Percentiles rank a stretch among this genome's conserved stretches.
Conservation (phyloP, 1,140 invertebrate genomes). For the Hylaeus volcanicus region DNA sequence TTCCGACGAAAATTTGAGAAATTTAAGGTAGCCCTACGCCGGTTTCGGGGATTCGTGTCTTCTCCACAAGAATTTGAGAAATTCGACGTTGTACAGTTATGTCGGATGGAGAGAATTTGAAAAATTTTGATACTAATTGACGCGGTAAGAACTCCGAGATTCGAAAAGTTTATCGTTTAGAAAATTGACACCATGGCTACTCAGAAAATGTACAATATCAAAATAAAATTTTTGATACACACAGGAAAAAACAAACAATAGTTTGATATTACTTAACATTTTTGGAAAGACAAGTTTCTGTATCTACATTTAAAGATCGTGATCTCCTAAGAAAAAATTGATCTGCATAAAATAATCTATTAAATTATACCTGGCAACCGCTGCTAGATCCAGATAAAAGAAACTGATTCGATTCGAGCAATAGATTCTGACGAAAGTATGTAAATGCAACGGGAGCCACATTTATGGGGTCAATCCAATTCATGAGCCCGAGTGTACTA, state of each 20-base stretch:
- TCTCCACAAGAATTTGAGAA: not conserved
- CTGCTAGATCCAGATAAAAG: not conserved
- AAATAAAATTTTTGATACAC: too few relatives aligned
- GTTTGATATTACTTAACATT: too few relatives aligned
- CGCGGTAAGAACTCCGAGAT: too few relatives aligned
- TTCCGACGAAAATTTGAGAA: not conserved
- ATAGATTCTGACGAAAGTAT: slow-evolving; percentile 28
- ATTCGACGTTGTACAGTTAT: not conserved
- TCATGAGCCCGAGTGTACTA: slow-evolving; percentile 12
- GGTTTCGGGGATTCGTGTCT: not conserved
- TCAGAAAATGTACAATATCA: too few relatives aligned
- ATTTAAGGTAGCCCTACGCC: not conserved
- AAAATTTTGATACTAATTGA: not conserved
- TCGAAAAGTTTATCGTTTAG: too few relatives aligned
- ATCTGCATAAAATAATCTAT: not conserved
- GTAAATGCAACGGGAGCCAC: slow-evolving; percentile 10
- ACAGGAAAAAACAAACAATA: too few relatives aligned
- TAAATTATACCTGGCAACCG: not conserved
- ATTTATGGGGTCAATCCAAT: slow-evolving; percentile 35
- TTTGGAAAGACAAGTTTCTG: too few relatives aligned
- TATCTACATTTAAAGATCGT: too few relatives aligned
- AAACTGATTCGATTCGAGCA: not conserved
- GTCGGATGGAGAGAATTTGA: not conserved
- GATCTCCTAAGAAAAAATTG: not conserved
- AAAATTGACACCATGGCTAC: too few relatives aligned